Evolutionary conservation across 1,140 invertebrate species (phyloP), one percentile per base, ranked within the genome.

Genomic region (Aphis craccivora): DNA sequence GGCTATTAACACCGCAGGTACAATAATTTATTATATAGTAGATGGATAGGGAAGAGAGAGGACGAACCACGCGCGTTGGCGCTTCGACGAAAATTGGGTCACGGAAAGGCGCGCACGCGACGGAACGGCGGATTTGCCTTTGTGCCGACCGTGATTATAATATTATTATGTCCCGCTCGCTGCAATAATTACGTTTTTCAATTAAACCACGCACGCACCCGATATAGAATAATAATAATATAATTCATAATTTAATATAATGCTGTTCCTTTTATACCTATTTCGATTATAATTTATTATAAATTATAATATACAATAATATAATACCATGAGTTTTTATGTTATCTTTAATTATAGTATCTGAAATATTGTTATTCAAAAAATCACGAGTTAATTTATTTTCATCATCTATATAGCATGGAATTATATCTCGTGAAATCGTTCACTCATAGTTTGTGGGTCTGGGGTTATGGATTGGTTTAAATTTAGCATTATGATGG

Each of bases 181-280:
- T 25, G 83, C 23, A 86, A 45, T 86, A 86, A 86, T 86, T 40
- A 86, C 40, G 30, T 86, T 86, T 86, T 86, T 43, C 84, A 86
- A 86, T 86, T 86, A 86, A 45, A 30, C 11, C 37, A n/a, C 84
- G 43, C 84, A 86, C 84, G 40, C 84, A 30, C 84, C 4, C 40
- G 1, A 45, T 43, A 86, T 18, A 30, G 11, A 25, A 45, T 45
- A 48, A 14, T 30, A 25, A 43, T 84, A 23, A 83, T 81, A 81
- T 81, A 81, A 20, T 81, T 23, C 23, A 37, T 37, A 83, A 83
- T 23, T 40, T 40, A 83, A 22, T 81, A 81, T 81, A 22, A 40
- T 83, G 9, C 9, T 83, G n/a, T 83, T 23, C 81, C 35, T 83
- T 35, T 22, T 43, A 25, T 43, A 40, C 37, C 37, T 30, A 84